Evolutionary conservation across 2,888 invertebrate genomes (phyloP), one percentile per base, ranked within the genome.

Genomic region (Bimastos eiseni): DNA sequence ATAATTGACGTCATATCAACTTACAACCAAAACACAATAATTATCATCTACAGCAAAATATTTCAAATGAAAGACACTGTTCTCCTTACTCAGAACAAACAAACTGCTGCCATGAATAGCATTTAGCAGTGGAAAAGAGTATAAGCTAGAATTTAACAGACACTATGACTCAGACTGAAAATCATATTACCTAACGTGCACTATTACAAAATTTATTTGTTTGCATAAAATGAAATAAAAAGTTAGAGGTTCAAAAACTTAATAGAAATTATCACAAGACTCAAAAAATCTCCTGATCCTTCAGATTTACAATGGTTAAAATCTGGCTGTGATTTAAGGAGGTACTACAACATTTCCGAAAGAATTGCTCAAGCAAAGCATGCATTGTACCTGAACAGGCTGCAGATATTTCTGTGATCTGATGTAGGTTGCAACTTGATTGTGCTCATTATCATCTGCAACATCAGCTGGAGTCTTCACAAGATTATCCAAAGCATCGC

Each of bases 381-480:
- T n/a, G 70, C 8, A 49, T 15, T 34, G 37, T 41, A 91, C 91
- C 90, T 91, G 83, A 41, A 38, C 86, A 36, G 90, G 49, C 11
- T 44, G 36, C 30, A 90, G 33, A 90, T 90, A 90, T 44, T 49
- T 88, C 30, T 55, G 83, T 21, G 88, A 83, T 41, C 86, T 44
- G 38, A 91, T 49, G 83, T 88, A 91, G 88, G 70, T 88, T 33
- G 88, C n/a, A 13, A 91, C n/a, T 19, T 88, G 41, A 6, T 37
- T 36, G 55, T 91, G 91, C n/a, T 89, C 91, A 37, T 89, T 91
- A 41, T 91, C 91, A 34, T 91, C 89, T n/a, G 91, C 90, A 36
- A 91, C 91, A 33, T 92, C 90, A 17, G 91, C 89, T 24, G 91
- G 89, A 30, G 91, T 92, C 34, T 91, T 90, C 55, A 55, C 84